Percentiles rank a stretch among this genome's conserved stretches.
Conservation (phyloP, 1,140 invertebrate genomes). For the Drosophila asahinai region DNA sequence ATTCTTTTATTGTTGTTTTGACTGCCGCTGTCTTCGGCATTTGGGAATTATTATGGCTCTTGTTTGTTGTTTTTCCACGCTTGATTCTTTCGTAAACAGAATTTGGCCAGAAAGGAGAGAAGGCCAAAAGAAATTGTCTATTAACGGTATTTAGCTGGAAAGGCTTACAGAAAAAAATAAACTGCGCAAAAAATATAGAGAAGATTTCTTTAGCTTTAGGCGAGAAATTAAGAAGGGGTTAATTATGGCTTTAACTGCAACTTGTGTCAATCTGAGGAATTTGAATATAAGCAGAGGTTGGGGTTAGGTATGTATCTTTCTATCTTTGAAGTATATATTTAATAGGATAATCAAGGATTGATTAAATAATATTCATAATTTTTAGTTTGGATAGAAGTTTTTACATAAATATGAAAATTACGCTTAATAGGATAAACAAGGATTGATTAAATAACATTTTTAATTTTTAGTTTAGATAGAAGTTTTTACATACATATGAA, state of each 20-base stretch:
- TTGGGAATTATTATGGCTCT: constrained; percentile 29
- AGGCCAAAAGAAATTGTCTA: constrained; percentile 28
- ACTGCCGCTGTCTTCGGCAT: constrained; percentile 33
- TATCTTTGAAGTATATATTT: too few species aligned
- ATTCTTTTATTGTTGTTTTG: constrained; percentile 40
- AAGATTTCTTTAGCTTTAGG: not conserved
- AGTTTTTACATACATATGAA: too few species aligned
- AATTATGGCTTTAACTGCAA: not conserved
- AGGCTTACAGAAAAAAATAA: constrained; percentile 25
- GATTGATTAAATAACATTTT: too few species aligned
- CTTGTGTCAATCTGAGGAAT: not conserved
- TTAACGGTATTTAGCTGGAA: constrained; percentile 66
- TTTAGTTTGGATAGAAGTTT: too few species aligned
- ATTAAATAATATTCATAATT: too few species aligned
- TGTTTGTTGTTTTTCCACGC: constrained; percentile 32
- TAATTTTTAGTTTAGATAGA: too few species aligned
- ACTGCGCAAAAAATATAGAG: constrained; percentile 14
- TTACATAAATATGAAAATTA: too few species aligned
- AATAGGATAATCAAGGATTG: too few species aligned
- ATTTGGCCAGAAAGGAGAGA: constrained; percentile 40
- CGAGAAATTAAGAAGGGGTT: not conserved
- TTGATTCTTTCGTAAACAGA: constrained; percentile 63
- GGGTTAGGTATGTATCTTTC: too few species aligned
- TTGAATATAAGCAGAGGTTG: not conserved
- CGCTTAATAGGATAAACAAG: too few species aligned